Evolutionary conservation across 2,797 vertebrate species (phyloP).

Genomic region (Oreortyx pictus): DNA sequence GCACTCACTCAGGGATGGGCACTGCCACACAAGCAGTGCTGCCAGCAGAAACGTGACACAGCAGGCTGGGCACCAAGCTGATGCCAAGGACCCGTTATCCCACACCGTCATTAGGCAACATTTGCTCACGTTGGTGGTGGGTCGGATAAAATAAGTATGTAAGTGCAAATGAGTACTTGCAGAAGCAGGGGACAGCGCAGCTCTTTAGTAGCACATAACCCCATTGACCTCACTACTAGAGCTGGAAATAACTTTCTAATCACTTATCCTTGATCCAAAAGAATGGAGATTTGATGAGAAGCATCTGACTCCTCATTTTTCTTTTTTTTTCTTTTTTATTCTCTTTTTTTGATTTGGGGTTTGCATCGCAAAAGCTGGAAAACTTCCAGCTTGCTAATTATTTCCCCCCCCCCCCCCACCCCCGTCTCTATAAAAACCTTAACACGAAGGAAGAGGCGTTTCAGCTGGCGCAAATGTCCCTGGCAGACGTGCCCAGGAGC

Average conservation of each 20-base stretch:
- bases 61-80: not conserved
- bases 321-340: not conserved
- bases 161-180: fast-evolving
- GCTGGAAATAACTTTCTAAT: constrained; percentile 60
- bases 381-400: constrained; percentile 32
- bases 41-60: not conserved
- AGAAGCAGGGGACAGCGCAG: not conserved
- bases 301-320: constrained; percentile 11
- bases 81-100: not conserved
- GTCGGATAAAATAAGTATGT: not conserved
- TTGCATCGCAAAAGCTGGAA: constrained; percentile 43
- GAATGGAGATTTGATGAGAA: constrained; percentile 52
- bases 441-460: not conserved
- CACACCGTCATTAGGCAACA: not conserved
- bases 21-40: not conserved
- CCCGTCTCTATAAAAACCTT: not conserved
- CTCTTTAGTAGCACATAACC: not conserved
- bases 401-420: not conserved
- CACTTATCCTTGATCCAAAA: constrained; percentile 51
- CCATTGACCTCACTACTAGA: constrained; percentile 28
- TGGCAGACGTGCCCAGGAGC: not conserved
- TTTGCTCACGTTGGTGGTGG: not conserved
- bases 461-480: not conserved
- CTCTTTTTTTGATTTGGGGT: not conserved
- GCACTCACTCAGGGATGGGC: not conserved